Evolutionary conservation across 2,113 vertebrate species (phyloP).

Genomic region (Eidolon helvum): DNA sequence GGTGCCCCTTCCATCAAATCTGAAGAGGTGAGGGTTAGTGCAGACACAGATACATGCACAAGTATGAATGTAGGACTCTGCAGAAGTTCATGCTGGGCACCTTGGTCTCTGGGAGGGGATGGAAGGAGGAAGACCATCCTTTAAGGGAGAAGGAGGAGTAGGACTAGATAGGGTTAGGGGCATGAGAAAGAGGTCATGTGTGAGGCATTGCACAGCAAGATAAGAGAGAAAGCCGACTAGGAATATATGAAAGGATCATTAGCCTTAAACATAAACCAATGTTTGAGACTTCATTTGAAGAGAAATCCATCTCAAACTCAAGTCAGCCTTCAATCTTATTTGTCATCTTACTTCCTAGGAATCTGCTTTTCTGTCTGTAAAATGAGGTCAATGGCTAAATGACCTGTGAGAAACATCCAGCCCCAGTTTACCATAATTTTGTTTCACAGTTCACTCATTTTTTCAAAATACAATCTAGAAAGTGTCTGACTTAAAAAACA

Average conservation of each 20-base stretch:
- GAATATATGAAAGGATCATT: background rate
- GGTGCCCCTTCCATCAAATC: rapidly evolving
- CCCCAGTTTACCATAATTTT: background rate
- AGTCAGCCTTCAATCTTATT: background rate
- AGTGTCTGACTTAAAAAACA: background rate
- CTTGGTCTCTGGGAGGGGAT: background rate
- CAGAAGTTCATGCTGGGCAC: too few species aligned
- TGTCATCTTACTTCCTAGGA: background rate
- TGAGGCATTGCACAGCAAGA: background rate
- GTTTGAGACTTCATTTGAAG: background rate
- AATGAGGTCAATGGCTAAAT: background rate
- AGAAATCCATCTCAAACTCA: background rate
- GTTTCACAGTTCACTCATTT: background rate
- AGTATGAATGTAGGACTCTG: background rate
- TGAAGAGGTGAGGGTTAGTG: background rate
- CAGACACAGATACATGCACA: background rate
- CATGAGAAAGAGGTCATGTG: background rate
- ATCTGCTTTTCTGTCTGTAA: background rate
- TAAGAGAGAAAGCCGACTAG: background rate
- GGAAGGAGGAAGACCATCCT: background rate
- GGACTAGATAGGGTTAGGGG: background rate
- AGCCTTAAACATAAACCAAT: background rate
- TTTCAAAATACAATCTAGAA: conserved; percentile 22
- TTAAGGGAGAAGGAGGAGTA: background rate
- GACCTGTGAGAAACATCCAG: background rate